Percentiles rank a stretch among this genome's conserved stretches.
phyloP scores from a whole-genome alignment of 2,113 vertebrate species.

The Mesocricetus auratus region DNA sequence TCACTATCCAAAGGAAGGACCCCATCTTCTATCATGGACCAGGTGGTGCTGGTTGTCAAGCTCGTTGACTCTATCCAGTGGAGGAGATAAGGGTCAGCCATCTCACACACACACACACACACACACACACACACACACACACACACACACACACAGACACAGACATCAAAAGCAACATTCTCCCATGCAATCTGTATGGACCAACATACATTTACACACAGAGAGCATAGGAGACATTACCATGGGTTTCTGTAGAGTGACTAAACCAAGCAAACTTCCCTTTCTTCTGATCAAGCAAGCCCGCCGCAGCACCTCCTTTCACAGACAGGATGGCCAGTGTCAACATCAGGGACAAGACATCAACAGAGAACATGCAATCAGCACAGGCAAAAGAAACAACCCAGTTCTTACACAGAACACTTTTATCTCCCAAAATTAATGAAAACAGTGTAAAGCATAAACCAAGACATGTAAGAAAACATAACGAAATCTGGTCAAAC shows the following conservation, averaged over 20 bases:
- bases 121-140: neutral
- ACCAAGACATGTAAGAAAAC: conserved; percentile 62
- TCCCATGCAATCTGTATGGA: conserved; percentile 2
- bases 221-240: conserved; percentile 85
- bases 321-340: conserved; percentile 88
- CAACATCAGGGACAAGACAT: conserved; percentile 88
- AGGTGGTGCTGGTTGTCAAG: neutral
- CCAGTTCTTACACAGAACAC: conserved; percentile 82
- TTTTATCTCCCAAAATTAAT: conserved; percentile 80
- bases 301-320: conserved; percentile 88
- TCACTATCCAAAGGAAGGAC: neutral
- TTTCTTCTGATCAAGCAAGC: conserved; percentile 91
- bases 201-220: conserved; percentile 47
- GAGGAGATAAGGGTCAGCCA: conserved; percentile 28
- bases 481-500: conserved; percentile 51
- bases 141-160: neutral
- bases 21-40: neutral
- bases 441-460: conserved; percentile 72
- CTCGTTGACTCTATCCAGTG: neutral
- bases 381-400: conserved; percentile 86
- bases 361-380: conserved; percentile 88
- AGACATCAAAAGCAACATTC: neutral
- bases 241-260: conserved; percentile 91
- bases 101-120: conserved; percentile 48
- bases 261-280: conserved; percentile 92